Evolutionary conservation across 2,113 vertebrate species (phyloP).

Genomic region (Anser brachyrhynchus): DNA sequence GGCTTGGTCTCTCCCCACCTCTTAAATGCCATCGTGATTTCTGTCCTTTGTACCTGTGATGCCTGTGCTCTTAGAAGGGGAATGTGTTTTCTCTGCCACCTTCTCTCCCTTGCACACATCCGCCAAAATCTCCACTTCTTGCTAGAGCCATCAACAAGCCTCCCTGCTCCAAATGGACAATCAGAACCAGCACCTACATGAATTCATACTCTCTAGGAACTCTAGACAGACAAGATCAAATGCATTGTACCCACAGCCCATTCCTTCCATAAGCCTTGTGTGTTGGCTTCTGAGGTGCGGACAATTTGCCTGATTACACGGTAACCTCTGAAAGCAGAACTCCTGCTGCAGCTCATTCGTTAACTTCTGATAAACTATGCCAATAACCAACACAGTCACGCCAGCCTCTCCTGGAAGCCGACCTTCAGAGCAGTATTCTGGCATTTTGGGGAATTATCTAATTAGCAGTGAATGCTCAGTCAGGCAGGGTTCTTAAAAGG

Average conservation of each 20-base stretch:
- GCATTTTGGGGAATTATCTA: not conserved
- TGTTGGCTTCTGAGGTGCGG: constrained; percentile 30
- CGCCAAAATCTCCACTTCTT: not conserved
- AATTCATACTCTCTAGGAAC: not conserved
- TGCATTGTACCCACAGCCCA: not conserved
- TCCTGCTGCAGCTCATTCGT: constrained; percentile 31
- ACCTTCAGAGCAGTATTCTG: not conserved
- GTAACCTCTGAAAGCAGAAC: constrained; percentile 39
- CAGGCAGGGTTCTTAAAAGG: not conserved
- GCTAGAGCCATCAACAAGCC: not conserved
- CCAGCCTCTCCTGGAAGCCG: constrained; percentile 13
- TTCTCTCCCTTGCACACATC: not conserved
- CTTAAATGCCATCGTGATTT: not conserved
- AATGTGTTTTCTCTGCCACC: not conserved
- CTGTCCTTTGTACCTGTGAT: not conserved
- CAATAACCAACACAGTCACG: constrained; percentile 14
- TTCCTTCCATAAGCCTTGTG: constrained; percentile 16
- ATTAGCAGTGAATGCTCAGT: not conserved
- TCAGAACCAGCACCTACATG: not conserved
- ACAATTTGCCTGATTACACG: not conserved
- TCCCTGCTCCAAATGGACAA: not conserved
- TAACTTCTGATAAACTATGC: constrained; percentile 52
- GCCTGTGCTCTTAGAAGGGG: not conserved
- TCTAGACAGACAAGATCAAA: constrained; percentile 16
- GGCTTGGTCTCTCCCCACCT: not conserved